phyloP scores from a whole-genome alignment of 2,888 invertebrate species.

The Nomada flava region DNA sequence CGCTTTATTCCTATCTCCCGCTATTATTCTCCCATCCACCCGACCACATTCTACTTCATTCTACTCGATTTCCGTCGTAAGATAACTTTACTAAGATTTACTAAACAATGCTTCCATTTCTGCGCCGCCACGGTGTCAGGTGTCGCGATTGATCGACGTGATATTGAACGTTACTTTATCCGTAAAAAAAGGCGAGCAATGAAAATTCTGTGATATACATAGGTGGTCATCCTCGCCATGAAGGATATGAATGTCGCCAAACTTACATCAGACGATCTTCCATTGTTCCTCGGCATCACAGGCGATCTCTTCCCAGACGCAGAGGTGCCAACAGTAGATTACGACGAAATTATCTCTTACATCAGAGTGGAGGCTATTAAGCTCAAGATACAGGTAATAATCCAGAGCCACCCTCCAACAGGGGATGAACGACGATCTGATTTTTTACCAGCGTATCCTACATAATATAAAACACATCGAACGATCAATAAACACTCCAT shows the following conservation, averaged over 20 bases:
- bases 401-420: neutral
- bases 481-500: slow-evolving; percentile 7
- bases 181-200: slow-evolving; percentile 15
- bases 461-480: slow-evolving; percentile 24
- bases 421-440: neutral
- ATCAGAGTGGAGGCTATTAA: slow-evolving; percentile 88
- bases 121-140: neutral
- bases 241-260: slow-evolving; percentile 96
- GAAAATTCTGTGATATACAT: slow-evolving; percentile 45
- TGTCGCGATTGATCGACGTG: neutral
- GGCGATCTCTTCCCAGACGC: slow-evolving; percentile 94
- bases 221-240: slow-evolving; percentile 93
- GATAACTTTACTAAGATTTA: neutral
- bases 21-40: too few relatives aligned
- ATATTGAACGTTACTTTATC: neutral
- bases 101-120: too few relatives aligned
- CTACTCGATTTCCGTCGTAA: neutral
- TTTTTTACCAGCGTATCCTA: slow-evolving; percentile 24
- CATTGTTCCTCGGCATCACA: slow-evolving; percentile 94
- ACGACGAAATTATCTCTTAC: slow-evolving; percentile 87
- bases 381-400: slow-evolving; percentile 86
- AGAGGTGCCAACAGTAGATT: slow-evolving; percentile 90
- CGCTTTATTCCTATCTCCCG: too few relatives aligned
- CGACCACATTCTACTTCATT: neutral
- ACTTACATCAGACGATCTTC: slow-evolving; percentile 93